Evolutionary conservation across 2,113 vertebrate genomes (phyloP).

Genomic region (Piprites chloris): DNA sequence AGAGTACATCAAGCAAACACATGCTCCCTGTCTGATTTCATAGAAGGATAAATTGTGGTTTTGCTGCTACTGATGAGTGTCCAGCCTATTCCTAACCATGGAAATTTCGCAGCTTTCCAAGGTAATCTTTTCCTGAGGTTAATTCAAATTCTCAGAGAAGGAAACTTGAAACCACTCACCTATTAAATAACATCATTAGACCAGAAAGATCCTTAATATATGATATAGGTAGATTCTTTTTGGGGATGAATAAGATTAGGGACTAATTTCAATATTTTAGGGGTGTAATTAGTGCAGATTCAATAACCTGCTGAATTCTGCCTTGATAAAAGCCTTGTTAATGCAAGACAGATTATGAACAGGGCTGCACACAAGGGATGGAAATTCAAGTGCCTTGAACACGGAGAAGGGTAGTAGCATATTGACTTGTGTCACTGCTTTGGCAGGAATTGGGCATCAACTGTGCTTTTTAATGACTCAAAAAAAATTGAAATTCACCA

Average conservation of each 20-base stretch:
- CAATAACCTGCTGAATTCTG: background rate
- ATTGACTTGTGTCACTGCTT: background rate
- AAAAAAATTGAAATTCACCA: fast-evolving
- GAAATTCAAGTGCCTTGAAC: background rate
- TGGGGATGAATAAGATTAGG: background rate
- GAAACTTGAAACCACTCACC: background rate
- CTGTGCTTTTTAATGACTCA: background rate
- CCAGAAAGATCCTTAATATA: background rate
- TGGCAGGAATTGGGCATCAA: background rate
- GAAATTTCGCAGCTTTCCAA: background rate
- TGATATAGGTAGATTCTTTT: background rate
- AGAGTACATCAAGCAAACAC: background rate
- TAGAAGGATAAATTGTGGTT: background rate
- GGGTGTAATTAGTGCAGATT: background rate
- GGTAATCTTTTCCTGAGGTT: background rate
- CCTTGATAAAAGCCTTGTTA: background rate
- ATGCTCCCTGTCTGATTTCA: background rate
- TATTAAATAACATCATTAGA: background rate
- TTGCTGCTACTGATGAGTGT: background rate
- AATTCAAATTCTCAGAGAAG: background rate
- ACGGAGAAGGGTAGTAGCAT: background rate
- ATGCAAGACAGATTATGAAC: background rate
- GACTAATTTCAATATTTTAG: background rate
- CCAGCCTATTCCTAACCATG: background rate
- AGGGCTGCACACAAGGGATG: background rate